phyloP scores from a whole-genome alignment of 1,140 invertebrate genomes.

The Listronotus bonariensis region DNA sequence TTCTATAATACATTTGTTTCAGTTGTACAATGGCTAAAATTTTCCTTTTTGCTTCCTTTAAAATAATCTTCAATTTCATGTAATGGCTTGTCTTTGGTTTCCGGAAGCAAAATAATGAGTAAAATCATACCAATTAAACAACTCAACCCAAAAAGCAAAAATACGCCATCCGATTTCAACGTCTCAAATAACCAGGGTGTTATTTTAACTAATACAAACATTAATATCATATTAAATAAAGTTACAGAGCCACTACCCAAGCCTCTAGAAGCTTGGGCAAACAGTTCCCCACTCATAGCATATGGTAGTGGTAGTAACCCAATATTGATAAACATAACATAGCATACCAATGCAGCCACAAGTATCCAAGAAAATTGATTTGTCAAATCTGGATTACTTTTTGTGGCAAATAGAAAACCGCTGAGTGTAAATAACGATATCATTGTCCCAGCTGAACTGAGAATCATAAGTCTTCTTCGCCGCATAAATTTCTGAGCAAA shows the following conservation, averaged over 20 bases:
- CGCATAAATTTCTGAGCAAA: conserved; percentile 62
- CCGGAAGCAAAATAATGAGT: conserved; percentile 71
- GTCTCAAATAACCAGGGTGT: conserved; percentile 64
- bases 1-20: no score
- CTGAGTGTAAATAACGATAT: conserved; percentile 57
- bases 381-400: conserved; percentile 20
- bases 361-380: conserved; percentile 50
- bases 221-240: conserved; percentile 67
- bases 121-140: conserved; percentile 67
- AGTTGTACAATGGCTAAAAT: not conserved
- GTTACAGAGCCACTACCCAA: conserved; percentile 67
- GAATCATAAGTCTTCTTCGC: conserved; percentile 61
- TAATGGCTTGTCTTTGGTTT: conserved; percentile 80
- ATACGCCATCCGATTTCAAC: conserved; percentile 66
- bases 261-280: conserved; percentile 62
- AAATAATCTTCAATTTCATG: conserved; percentile 73
- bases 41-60: conserved; percentile 6
- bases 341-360: conserved; percentile 59
- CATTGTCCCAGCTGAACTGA: conserved; percentile 62
- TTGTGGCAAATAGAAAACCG: conserved; percentile 49
- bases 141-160: conserved; percentile 69
- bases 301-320: conserved; percentile 71
- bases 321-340: conserved; percentile 62
- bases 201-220: conserved; percentile 74
- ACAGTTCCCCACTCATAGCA: conserved; percentile 70